Percentiles rank a stretch among this genome's conserved stretches.
phyloP scores from a whole-genome alignment of 2,888 invertebrate genomes.

The Trissoscelio sp. region DNA sequence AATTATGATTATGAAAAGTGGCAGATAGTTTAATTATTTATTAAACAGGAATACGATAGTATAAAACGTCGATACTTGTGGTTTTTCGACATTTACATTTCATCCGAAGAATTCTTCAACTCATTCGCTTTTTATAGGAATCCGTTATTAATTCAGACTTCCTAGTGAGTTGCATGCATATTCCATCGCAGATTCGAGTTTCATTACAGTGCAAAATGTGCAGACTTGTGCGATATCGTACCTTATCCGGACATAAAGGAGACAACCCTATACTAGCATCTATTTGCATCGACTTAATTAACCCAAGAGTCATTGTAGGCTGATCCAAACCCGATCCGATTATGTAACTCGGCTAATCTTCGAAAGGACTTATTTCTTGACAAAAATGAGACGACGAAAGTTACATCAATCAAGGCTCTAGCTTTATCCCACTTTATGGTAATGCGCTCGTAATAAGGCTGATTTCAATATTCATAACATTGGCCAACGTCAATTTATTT shows the following conservation, averaged over 20 bases:
- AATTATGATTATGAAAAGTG: constrained; percentile 11
- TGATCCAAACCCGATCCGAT: constrained; percentile 27
- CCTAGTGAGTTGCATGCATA: not conserved
- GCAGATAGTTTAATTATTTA: not conserved
- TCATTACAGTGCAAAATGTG: not conserved
- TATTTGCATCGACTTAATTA: constrained; percentile 30
- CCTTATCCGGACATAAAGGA: not conserved
- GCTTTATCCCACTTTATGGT: constrained; percentile 20
- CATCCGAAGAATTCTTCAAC: not conserved
- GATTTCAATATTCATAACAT: constrained; percentile 9
- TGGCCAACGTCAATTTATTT: constrained; percentile 5
- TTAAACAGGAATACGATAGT: not conserved
- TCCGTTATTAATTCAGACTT: constrained; percentile 1
- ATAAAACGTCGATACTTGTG: not conserved
- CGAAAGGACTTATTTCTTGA: constrained; percentile 1
- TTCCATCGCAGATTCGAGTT: not conserved
- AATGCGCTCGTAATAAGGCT: not conserved
- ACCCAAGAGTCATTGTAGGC: not conserved
- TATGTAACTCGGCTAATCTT: constrained; percentile 46
- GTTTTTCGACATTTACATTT: constrained; percentile 1
- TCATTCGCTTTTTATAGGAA: not conserved
- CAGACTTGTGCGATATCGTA: not conserved
- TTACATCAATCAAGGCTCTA: not conserved
- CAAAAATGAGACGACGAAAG: constrained; percentile 10
- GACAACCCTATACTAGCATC: constrained; percentile 8